A percentile compares a stretch with the other conserved stretches of the same genome.
Conservation (phyloP, 2,888 invertebrate genomes). For the Ischnura elegans region DNA sequence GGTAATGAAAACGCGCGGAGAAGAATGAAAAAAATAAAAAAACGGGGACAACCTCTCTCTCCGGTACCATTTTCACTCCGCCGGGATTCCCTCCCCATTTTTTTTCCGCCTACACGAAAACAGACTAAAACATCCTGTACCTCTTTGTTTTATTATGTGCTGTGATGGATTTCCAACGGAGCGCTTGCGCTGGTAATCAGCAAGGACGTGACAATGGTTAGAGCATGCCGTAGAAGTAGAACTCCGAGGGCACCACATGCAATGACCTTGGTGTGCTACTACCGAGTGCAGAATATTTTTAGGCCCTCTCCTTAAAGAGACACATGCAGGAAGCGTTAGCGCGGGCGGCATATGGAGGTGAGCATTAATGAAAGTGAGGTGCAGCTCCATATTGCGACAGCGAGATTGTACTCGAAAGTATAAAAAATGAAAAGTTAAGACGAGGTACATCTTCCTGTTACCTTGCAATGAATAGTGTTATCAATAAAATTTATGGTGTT, state of each 20-base stretch:
- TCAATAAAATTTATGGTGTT: too few relatives aligned
- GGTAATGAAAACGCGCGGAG: constrained; percentile 7
- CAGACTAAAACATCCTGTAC: background rate
- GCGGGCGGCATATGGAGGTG: background rate
- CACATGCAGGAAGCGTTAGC: background rate
- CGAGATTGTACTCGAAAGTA: too few relatives aligned
- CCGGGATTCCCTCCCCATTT: background rate
- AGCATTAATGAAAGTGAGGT: background rate
- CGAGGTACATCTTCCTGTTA: too few relatives aligned
- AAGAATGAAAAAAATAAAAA: background rate
- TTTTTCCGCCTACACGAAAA: background rate
- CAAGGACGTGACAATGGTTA: constrained; percentile 15
- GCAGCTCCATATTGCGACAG: too few relatives aligned
- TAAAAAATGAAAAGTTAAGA: too few relatives aligned
- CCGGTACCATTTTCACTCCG: background rate
- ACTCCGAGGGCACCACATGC: background rate
- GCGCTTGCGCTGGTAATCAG: background rate
- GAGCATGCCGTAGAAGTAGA: background rate
- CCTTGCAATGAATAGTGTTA: too few relatives aligned
- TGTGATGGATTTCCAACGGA: constrained; percentile 21
- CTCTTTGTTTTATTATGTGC: background rate
- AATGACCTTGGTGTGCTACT: constrained; percentile 8
- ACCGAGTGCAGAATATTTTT: background rate
- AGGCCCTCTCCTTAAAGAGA: background rate
- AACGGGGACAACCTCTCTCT: background rate